phyloP scores from a whole-genome alignment of 2,113 vertebrate genomes.

The Zosterops lateralis region DNA sequence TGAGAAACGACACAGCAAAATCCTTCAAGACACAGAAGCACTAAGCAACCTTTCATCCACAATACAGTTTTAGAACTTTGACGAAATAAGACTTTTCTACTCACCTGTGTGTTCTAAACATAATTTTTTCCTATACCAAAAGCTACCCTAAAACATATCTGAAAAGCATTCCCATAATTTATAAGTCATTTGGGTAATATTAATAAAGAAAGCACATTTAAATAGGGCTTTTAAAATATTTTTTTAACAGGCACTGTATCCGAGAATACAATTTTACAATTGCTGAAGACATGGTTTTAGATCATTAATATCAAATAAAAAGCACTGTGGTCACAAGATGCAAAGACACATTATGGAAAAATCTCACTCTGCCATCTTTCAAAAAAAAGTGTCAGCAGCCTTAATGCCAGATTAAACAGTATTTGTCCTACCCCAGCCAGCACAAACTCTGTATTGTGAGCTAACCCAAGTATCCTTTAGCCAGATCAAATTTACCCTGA shows the following conservation, averaged over 20 bases:
- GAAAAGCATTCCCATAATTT: not conserved
- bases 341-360: not conserved
- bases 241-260: not conserved
- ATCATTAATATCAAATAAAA: not conserved
- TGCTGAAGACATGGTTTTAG: not conserved
- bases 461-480: not conserved
- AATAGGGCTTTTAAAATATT: accelerated
- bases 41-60: not conserved
- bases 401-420: not conserved
- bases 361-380: not conserved
- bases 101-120: not conserved
- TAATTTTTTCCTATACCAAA: not conserved
- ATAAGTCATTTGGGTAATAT: not conserved
- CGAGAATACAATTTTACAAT: not conserved
- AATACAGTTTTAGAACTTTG: not conserved
- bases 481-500: constrained; percentile 6
- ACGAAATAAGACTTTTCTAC: not conserved
- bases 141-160: not conserved
- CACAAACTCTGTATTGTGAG: not conserved
- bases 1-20: not conserved
- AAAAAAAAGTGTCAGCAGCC: not conserved
- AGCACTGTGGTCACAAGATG: not conserved
- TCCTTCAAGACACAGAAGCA: not conserved
- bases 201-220: not conserved
- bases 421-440: not conserved